phyloP scores from a whole-genome alignment of 2,888 invertebrate species.

The Pedicia rivosa region DNA sequence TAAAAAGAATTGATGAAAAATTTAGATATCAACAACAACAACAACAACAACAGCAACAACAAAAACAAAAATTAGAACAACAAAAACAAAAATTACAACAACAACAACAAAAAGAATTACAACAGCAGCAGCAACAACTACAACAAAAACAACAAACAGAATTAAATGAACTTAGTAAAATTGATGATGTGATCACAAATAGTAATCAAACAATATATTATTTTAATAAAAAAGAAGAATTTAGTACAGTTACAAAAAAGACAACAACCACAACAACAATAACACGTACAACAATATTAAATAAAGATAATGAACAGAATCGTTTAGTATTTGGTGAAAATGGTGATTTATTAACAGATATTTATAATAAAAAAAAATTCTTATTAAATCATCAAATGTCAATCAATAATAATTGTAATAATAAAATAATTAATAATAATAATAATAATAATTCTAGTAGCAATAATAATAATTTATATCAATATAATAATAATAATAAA shows the following conservation, averaged over 20 bases:
- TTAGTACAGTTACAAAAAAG: slow-evolving; percentile 16
- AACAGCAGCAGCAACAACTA: no score
- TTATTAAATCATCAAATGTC: slow-evolving; percentile 5
- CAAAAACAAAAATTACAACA: no score
- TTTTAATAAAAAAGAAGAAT: slow-evolving; percentile 2
- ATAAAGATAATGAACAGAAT: slow-evolving; percentile 19
- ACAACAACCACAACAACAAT: slow-evolving; percentile 24
- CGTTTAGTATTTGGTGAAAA: slow-evolving; percentile 19
- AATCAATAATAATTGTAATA: neutral
- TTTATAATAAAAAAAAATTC: slow-evolving; percentile 7
- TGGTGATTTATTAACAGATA: slow-evolving; percentile 13
- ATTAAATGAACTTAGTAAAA: no score
- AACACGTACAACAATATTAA: slow-evolving; percentile 18
- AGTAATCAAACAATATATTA: neutral
- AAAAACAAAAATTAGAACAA: no score
- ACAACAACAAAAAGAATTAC: no score
- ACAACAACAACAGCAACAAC: no score
- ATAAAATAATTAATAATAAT: neutral
- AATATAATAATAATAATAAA: no score
- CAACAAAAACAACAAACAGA: no score
- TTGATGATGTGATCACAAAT: no score
- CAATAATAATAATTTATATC: no score
- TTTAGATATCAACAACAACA: no score
- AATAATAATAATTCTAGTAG: neutral
- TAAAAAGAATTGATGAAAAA: no score